Base-by-base conservation (phyloP, 2,888 invertebrate genomes). In the Hipparchia semele region DNA sequence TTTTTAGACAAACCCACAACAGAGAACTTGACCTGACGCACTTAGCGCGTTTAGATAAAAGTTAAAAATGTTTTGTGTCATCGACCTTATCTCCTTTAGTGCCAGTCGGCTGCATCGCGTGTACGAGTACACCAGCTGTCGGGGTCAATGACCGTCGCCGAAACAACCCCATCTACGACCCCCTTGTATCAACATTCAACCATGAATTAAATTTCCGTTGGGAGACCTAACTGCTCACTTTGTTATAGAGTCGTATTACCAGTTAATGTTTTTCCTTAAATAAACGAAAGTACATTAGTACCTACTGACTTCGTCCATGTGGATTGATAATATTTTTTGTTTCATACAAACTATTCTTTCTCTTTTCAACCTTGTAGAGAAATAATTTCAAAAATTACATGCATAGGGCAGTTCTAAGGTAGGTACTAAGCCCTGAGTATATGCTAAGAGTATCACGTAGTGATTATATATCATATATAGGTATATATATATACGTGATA, bases 81-180 rank as follows among this genome's bases (percentile, higher is more conserved):
- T 73, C 64, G 60, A 56, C 67, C 62, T 73, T 76, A 74, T 65
- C 68, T 72, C 45, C 59, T 72, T 56, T 46, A 61, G 62, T 72
- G 64, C 66, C 66, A 74, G 73, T 70, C 70, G 69, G 70, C 60
- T 70, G 66, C 71, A 60, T 77, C 64, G 75, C 73, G 71, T 76
- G 76, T 66, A 68, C 67, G 72, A 72, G 68, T 67, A 39, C 64
- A 76, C 80, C 91, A 91, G 88, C 90, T 91, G 90, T 85, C 86
- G 83, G 81, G 90, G 84, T 90, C 88, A 84, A 80, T 77, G 88
- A 87, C 88, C 87, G 81, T 76, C 75, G 73, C 76, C 80, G 79
- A 81, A 78, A 81, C 84, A 83, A 86, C 87, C 90, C 89, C 84
- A 84, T 83, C 76, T 75, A 83, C 83, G 79, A 85, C 83, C 83